Evolutionary conservation across 2,888 invertebrate species (phyloP).

Genomic region (Leptarthrus brevirostris): DNA sequence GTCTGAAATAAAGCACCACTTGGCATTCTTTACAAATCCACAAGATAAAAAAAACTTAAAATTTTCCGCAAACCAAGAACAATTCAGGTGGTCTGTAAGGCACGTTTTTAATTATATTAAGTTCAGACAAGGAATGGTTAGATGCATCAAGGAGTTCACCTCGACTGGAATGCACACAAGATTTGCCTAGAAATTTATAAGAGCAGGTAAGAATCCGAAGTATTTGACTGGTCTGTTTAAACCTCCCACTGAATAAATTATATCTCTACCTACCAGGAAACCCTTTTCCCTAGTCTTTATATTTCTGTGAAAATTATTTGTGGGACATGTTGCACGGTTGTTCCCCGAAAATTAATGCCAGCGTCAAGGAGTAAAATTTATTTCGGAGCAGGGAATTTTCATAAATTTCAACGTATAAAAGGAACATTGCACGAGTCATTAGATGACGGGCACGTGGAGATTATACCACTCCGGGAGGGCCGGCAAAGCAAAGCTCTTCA

Average conservation of each 20-base stretch:
- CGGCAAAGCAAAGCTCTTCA: constrained; percentile 8
- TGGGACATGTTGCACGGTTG: constrained; percentile 18
- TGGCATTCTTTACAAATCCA: too few relatives aligned
- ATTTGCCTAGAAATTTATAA: background rate
- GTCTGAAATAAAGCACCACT: too few relatives aligned
- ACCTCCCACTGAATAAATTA: constrained; percentile 26
- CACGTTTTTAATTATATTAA: constrained; percentile 36
- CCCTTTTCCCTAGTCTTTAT: background rate
- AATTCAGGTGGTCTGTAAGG: too few relatives aligned
- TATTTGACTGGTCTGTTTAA: too few relatives aligned
- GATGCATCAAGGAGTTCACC: too few relatives aligned
- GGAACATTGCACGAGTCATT: constrained; percentile 5
- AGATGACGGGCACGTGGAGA: constrained; percentile 6
- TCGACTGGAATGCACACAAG: too few relatives aligned
- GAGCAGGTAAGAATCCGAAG: too few relatives aligned
- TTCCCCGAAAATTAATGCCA: background rate
- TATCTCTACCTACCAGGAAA: background rate
- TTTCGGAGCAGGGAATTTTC: constrained; percentile 23
- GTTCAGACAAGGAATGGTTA: background rate
- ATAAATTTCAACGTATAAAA: constrained; percentile 19
- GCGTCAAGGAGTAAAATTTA: background rate
- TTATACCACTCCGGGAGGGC: background rate
- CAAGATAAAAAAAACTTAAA: too few relatives aligned
- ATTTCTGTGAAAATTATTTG: constrained; percentile 34
- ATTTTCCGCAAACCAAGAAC: too few relatives aligned